Base-by-base conservation (phyloP, 2,113 vertebrate genomes). In the Pterocles orientalis region DNA sequence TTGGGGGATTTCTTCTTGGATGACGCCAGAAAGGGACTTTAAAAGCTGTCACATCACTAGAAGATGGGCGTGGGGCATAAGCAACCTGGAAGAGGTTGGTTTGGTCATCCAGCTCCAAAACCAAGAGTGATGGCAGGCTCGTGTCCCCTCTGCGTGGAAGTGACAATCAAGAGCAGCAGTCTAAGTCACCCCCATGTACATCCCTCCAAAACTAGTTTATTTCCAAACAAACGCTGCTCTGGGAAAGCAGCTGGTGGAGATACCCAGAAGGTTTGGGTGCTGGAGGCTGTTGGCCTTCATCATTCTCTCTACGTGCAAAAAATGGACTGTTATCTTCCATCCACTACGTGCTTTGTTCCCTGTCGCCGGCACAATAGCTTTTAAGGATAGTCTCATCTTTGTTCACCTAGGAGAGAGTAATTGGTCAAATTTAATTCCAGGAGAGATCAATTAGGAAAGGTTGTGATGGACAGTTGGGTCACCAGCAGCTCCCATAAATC, bases 381-480 rank as follows among this genome's bases (percentile, higher is more conserved):
- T 71, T 78, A 75, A 92, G 53, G 48, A 26, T 12, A 48, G 31
- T 6, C 54, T 91, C 50, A 17, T 79, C 82, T 76, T 54, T 66
- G 71, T 75, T 93, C 88, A 78, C 65, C 80, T 88, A 79, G 43
- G 53, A 96, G 64, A 82, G 93, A 93, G 88, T 62, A 92, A 87
- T 86, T 64, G 89, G 82, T 66, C 88, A 93, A 66, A 71, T 93
- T 87, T 57, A 90, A 93, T 95, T 82, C 89, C 54, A 66, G 76
- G 50, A 57, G 76, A 73, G 54, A 95, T 96, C 90, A 93, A 77
- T 95, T 93, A 91, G 75, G 51, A 92, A 53, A 94, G 84, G 83
- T 85, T 83, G 86, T 76, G 82, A 95, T 60, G n/a, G 90, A 86
- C 92, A 94, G 72, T 81, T 43, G 7, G 95, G 87, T 95, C 86